Evolutionary conservation across 1,140 invertebrate species (phyloP).

Genomic region (Brachionus koreanus): DNA sequence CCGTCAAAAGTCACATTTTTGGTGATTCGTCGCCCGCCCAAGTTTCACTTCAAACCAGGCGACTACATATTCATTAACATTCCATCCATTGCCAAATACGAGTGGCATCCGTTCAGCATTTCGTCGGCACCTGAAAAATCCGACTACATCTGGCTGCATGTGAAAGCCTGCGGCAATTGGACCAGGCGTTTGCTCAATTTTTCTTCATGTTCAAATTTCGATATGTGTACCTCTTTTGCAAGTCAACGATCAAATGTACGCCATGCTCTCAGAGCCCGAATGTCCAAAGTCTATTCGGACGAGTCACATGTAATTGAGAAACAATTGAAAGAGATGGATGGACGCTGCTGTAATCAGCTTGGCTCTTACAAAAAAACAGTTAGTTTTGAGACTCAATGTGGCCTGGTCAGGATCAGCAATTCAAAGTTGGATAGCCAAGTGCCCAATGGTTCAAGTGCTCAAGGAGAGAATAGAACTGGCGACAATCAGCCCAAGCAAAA

Average conservation of each 20-base stretch:
- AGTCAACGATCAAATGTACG: not conserved
- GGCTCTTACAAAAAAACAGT: not conserved
- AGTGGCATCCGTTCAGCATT: slow-evolving; percentile 96
- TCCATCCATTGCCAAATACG: slow-evolving; percentile 81
- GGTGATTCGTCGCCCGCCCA: slow-evolving; percentile 74
- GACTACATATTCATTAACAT: slow-evolving; percentile 93
- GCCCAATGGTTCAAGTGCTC: not conserved
- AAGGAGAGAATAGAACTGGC: not conserved
- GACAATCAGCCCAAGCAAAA: not conserved
- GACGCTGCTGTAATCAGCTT: not conserved
- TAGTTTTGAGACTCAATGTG: not conserved
- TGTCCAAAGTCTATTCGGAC: slow-evolving; percentile 19
- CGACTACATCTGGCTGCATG: slow-evolving; percentile 88
- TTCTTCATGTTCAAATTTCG: slow-evolving; percentile 60
- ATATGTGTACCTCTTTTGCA: not conserved
- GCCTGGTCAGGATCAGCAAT: not conserved
- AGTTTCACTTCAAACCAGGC: slow-evolving; percentile 83
- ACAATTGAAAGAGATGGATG: not conserved
- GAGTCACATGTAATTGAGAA: not conserved
- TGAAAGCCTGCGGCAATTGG: slow-evolving; percentile 88
- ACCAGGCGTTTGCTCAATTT: slow-evolving; percentile 82
- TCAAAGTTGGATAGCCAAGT: slow-evolving; percentile 12
- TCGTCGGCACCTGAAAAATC: slow-evolving; percentile 87
- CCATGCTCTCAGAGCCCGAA: not conserved
- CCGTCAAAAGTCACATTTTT: slow-evolving; percentile 69